Percentiles rank a stretch among this genome's conserved stretches.
Conservation (phyloP, 1,140 invertebrate species). For the Pseudomyrmex flavicornis region DNA sequence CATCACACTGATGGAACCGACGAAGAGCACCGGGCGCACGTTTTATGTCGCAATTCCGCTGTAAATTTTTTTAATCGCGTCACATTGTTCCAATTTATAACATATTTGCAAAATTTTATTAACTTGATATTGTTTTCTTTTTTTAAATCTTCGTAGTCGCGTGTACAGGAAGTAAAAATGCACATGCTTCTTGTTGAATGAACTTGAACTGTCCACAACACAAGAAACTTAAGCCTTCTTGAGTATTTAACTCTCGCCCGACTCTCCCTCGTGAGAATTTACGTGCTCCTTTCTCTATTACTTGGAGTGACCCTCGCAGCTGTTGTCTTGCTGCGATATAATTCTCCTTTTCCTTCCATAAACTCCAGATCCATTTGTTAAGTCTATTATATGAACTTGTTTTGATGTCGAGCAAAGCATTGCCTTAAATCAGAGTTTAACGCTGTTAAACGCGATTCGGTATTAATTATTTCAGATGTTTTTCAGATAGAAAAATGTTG, state of each 20-base stretch:
- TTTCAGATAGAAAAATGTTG: not conserved
- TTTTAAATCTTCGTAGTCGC: too few species aligned
- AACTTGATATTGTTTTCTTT: too few species aligned
- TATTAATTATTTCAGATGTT: not conserved
- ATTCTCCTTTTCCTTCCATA: slow-evolving; percentile 4
- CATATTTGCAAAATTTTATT: too few species aligned
- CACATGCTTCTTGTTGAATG: not conserved
- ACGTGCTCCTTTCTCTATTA: slow-evolving; percentile 18
- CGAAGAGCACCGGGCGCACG: not conserved
- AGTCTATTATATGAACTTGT: slow-evolving; percentile 31
- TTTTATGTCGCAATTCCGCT: too few species aligned
- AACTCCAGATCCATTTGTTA: slow-evolving; percentile 40
- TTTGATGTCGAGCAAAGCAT: slow-evolving; percentile 6
- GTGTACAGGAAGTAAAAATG: too few species aligned
- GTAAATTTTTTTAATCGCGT: too few species aligned
- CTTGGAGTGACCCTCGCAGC: slow-evolving; percentile 40
- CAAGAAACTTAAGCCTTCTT: not conserved
- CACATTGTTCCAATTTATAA: too few species aligned
- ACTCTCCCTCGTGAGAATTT: slow-evolving; percentile 28
- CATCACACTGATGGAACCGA: slow-evolving; percentile 13
- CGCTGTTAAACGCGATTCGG: not conserved
- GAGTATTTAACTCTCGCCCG: slow-evolving; percentile 15
- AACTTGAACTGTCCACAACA: not conserved
- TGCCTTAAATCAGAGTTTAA: slow-evolving; percentile 27
- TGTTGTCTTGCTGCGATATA: slow-evolving; percentile 34